Conservation (phyloP, 1,140 invertebrate genomes). For the Diorhabda sublineata region DNA sequence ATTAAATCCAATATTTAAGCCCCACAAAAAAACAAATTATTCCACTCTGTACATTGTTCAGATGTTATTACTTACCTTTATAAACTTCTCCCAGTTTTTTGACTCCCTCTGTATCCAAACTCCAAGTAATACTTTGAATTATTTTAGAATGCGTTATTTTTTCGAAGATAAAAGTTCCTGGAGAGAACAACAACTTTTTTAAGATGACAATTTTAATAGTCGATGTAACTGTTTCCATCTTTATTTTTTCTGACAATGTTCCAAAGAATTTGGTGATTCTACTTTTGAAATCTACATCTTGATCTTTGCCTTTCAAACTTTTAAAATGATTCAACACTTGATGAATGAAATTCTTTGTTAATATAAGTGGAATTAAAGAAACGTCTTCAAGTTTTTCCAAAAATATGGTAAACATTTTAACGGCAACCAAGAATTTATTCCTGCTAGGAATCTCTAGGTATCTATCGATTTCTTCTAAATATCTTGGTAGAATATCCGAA, state of each 20-base stretch:
- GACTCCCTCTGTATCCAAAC: slow-evolving; percentile 57
- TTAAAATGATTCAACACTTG: slow-evolving; percentile 52
- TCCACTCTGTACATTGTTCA: too few species aligned
- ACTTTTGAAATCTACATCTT: slow-evolving; percentile 47
- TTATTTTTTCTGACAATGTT: slow-evolving; percentile 50
- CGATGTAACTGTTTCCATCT: slow-evolving; percentile 49
- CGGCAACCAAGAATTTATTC: slow-evolving; percentile 54
- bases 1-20: too few species aligned
- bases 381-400: slow-evolving; percentile 30
- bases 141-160: slow-evolving; percentile 63
- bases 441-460: slow-evolving; percentile 56
- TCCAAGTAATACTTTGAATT: slow-evolving; percentile 57
- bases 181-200: slow-evolving; percentile 60
- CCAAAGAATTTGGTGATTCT: slow-evolving; percentile 53
- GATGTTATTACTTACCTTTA: slow-evolving; percentile 35
- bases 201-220: slow-evolving; percentile 55
- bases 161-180: slow-evolving; percentile 66
- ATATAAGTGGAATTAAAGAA: slow-evolving; percentile 32
- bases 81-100: slow-evolving; percentile 59
- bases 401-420: slow-evolving; percentile 34
- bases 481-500: slow-evolving; percentile 49
- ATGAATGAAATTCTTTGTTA: slow-evolving; percentile 42
- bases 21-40: too few species aligned
- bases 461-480: slow-evolving; percentile 57
- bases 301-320: slow-evolving; percentile 49